These are phyloP conservation scores for Leucania comma DNA, from an alignment of 2,888 invertebrate genomes.

Conservation along the genomic window DNA sequence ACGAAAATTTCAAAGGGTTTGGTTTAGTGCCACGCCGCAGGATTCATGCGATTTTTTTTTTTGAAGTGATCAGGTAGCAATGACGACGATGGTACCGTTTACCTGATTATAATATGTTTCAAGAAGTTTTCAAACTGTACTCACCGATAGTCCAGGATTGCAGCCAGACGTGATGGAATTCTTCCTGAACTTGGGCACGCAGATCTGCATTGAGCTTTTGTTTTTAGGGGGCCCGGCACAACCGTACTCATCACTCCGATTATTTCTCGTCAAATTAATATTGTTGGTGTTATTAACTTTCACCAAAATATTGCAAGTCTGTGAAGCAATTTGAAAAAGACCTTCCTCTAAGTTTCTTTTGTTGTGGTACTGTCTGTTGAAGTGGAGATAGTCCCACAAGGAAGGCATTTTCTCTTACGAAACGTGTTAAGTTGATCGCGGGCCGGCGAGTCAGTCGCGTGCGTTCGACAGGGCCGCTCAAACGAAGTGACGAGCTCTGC, in stretches of 20 bases:
- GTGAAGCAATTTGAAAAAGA: slow-evolving; percentile 94
- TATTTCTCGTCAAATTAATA: slow-evolving; percentile 92
- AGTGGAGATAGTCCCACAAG: slow-evolving; percentile 91
- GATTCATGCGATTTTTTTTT: too few species aligned
- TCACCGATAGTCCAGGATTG: slow-evolving; percentile 92
- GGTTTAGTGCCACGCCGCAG: too few species aligned
- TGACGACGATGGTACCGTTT: too few species aligned
- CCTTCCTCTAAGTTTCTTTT: slow-evolving; percentile 94
- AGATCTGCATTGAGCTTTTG: slow-evolving; percentile 89
- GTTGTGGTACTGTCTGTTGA: slow-evolving; percentile 87
- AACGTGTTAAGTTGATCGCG: slow-evolving; percentile 69
- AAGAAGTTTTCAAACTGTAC: slow-evolving; percentile 64
- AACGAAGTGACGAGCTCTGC: slow-evolving; percentile 66
- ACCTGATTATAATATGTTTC: slow-evolving; percentile 5
- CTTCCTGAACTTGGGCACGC: slow-evolving; percentile 90
- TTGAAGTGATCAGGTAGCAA: too few species aligned
- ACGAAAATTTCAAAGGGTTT: too few species aligned
- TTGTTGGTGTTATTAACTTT: slow-evolving; percentile 95
- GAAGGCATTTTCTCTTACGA: slow-evolving; percentile 89
- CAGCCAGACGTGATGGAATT: slow-evolving; percentile 88
- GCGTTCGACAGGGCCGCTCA: slow-evolving; percentile 65
- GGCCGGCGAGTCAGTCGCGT: slow-evolving; percentile 47
- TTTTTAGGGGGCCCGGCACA: slow-evolving; percentile 85
- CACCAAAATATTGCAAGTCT: slow-evolving; percentile 94
- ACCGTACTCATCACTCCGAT: slow-evolving; percentile 92